Evolutionary conservation across 92 coral and sea anemone genomes (phyloP), one percentile per base, ranked within the genome.

Genomic region (Porites evermanni): DNA sequence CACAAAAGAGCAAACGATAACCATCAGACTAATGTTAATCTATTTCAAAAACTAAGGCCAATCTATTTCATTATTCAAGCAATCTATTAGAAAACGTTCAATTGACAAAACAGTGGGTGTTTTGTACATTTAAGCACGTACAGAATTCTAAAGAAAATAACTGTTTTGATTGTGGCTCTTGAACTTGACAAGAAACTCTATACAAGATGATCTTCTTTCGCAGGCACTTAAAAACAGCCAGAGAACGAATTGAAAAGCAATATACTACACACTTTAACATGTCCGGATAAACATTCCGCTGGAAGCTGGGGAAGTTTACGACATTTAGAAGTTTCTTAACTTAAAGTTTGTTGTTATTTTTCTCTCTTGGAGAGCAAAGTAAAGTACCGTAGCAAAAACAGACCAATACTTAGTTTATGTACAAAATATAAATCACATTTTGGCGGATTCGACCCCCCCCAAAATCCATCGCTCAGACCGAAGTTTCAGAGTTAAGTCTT

Each of bases 401-500:
- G 38, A 21, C 61, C 63, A 73, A 23, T 51, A 73, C 50, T 83
- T 50, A 63, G 64, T 63, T 16, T 79, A 83, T 64, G 64, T 72
- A 83, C 72, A 74, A 83, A 83, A 83, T 19, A 38, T 32, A 21
- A 21, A n/a, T 26, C 60, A 3, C 24, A 7, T 8, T 73, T 20
- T 56, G 65, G 44, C 38, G 56, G 66, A 19, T 26, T 24, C 0
- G 56, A 12, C 2, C 23, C 11, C 11, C 18, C 52, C n/a, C 71
- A 12, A 32, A 38, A 38, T 38, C 47, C 47, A 38, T 38, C 47
- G 47, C n/a, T 95, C 84, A 96, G 21, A 96, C 99, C 20, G 99
- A 97, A 38, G 99, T 97, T 80, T 97, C 99, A 21, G 99, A 97
- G 83, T 97, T 97, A 13, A 97, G 78, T 70, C 98, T 90, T 68